A percentile compares a stretch with the other conserved stretches of the same genome.
phyloP scores from a whole-genome alignment of 2,113 vertebrate species.

The Pholis gunnellus region DNA sequence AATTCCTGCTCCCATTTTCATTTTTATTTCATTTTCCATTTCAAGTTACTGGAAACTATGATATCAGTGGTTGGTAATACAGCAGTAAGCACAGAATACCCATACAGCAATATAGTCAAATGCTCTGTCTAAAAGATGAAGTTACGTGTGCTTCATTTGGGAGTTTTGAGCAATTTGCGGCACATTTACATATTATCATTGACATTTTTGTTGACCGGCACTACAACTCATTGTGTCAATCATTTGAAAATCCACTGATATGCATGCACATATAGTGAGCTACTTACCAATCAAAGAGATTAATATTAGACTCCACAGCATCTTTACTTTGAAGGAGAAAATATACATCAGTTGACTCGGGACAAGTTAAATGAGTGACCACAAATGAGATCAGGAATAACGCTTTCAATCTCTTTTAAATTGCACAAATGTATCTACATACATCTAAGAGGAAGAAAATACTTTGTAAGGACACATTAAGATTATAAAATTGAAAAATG shows the following conservation, averaged over 20 bases:
- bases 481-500: neutral
- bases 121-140: no score
- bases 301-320: slow-evolving; percentile 28
- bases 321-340: slow-evolving; percentile 14
- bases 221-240: neutral
- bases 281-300: slow-evolving; percentile 36
- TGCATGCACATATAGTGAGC: neutral
- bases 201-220: neutral
- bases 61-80: neutral
- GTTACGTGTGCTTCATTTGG: neutral
- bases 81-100: neutral
- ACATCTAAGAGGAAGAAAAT: neutral
- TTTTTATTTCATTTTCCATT: neutral
- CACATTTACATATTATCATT: neutral
- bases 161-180: neutral
- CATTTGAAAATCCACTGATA: neutral
- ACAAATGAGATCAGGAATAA: neutral
- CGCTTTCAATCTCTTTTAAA: neutral
- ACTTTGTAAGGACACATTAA: neutral
- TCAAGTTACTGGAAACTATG: neutral
- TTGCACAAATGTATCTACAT: neutral
- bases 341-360: neutral
- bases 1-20: neutral
- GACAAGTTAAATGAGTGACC: neutral
- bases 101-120: neutral